Evolutionary conservation across 1,140 invertebrate species (phyloP).

Genomic region (Heliconius hermathena): DNA sequence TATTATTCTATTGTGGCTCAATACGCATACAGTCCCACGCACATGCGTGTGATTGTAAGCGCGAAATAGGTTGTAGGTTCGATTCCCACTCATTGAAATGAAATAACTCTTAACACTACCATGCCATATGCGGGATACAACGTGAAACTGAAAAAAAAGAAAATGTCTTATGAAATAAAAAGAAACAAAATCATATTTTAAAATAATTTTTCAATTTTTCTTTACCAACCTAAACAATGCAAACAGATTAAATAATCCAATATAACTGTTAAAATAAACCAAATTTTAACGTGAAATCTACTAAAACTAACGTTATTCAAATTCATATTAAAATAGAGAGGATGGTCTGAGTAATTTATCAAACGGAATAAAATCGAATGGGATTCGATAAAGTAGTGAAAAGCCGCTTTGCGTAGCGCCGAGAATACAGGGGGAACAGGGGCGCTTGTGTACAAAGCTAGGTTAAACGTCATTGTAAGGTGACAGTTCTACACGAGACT

Average conservation of each 20-base stretch:
- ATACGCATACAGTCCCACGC: no score
- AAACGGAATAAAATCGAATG: conserved; percentile 44
- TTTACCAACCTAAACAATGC: neutral
- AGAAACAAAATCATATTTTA: no score
- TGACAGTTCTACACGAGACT: conserved; percentile 21
- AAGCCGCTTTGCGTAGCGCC: conserved; percentile 43
- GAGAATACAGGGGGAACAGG: conserved; percentile 40
- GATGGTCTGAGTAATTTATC: conserved; percentile 23
- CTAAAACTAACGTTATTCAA: neutral
- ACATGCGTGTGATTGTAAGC: no score
- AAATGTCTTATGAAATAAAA: no score
- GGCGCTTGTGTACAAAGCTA: conserved; percentile 43
- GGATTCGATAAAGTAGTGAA: conserved; percentile 45
- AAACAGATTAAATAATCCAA: neutral
- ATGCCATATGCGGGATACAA: no score
- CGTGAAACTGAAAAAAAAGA: no score
- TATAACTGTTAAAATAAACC: neutral
- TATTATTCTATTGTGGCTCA: no score
- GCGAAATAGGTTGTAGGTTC: no score
- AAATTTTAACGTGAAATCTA: neutral
- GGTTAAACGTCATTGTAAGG: conserved; percentile 43
- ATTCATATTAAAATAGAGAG: conserved; percentile 6
- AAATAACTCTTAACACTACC: no score
- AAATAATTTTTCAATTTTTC: no score
- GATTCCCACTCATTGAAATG: no score